Conservation (phyloP, 1,140 invertebrate species). For the Anoplophora glabripennis region DNA sequence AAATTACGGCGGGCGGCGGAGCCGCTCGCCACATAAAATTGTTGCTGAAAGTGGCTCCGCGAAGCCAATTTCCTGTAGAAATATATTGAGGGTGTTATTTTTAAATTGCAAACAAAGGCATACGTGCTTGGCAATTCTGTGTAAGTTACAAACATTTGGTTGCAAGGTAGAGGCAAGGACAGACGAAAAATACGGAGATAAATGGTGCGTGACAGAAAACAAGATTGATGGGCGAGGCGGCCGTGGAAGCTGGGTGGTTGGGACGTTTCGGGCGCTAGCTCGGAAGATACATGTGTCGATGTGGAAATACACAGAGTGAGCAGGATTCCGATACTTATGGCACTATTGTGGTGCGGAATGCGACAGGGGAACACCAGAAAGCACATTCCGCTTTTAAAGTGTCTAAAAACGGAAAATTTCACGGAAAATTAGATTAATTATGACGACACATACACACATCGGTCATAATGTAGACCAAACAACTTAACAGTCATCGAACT, state of each 20-base stretch:
- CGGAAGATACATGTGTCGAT: conserved; percentile 38
- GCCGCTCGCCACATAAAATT: too few species aligned
- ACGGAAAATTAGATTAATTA: too few species aligned
- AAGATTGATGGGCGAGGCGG: conserved; percentile 38
- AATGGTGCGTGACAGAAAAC: conserved; percentile 42
- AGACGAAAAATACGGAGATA: conserved; percentile 43
- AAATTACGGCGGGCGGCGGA: too few species aligned
- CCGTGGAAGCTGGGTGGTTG: conserved; percentile 18
- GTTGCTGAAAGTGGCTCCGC: too few species aligned
- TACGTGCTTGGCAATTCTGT: conserved; percentile 23
- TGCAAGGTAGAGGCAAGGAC: conserved; percentile 35
- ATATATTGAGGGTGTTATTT: conserved; percentile 27
- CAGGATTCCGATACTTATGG: conserved; percentile 32
- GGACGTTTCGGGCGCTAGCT: conserved; percentile 23
- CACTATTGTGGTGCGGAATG: conserved; percentile 27
- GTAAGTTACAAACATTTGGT: conserved; percentile 26
- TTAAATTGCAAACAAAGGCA: conserved; percentile 30
- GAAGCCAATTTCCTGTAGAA: conserved; percentile 10
- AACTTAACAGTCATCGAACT: too few species aligned
- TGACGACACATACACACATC: too few species aligned
- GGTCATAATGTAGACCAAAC: too few species aligned
- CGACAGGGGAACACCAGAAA: too few species aligned
- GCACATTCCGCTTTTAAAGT: too few species aligned
- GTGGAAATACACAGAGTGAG: conserved; percentile 31
- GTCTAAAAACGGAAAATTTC: too few species aligned